Evolutionary conservation across 2,888 invertebrate species (phyloP).

Genomic region (Coremacera marginata): DNA sequence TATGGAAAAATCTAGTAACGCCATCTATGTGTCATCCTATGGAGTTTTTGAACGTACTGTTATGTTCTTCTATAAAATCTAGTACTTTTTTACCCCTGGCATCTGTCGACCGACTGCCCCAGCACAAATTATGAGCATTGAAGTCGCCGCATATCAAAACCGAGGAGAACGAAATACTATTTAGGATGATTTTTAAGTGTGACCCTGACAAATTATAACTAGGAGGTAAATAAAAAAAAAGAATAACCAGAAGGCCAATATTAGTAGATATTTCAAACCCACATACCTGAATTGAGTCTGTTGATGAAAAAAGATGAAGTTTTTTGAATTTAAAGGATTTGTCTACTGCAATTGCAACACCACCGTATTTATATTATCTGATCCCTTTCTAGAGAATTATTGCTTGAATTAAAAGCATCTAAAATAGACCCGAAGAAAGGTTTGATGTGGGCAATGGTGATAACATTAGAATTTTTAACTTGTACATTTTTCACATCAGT

Average conservation of each 20-base stretch:
- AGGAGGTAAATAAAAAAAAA: not conserved
- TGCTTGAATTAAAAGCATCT: no score
- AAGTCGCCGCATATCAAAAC: not conserved
- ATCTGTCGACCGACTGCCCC: not conserved
- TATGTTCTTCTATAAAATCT: not conserved
- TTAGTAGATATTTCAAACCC: not conserved
- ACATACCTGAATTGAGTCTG: not conserved
- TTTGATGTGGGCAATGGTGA: no score
- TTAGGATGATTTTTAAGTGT: not conserved
- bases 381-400: no score
- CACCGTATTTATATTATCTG: no score
- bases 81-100: not conserved
- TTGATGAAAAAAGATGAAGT: not conserved
- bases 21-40: no score
- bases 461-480: no score
- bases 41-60: no score
- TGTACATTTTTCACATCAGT: no score
- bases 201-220: not conserved
- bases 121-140: not conserved
- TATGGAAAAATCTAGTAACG: no score
- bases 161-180: not conserved
- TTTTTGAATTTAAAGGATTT: not conserved
- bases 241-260: not conserved
- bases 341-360: not conserved
- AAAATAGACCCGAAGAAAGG: no score